Evolutionary conservation across 2,888 invertebrate genomes (phyloP).

Genomic region (Allygus modestus): DNA sequence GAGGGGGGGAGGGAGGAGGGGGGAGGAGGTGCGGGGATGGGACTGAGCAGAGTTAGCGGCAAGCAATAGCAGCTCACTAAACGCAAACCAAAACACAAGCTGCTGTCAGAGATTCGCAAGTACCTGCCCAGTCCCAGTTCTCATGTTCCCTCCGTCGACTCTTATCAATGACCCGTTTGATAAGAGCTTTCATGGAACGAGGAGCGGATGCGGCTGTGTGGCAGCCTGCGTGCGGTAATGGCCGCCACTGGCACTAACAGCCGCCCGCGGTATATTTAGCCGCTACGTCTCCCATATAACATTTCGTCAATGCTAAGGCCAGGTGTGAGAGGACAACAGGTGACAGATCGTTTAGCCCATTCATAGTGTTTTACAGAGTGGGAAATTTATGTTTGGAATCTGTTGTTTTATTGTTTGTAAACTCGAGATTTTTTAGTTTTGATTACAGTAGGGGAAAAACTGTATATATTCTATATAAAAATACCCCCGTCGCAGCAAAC

Average conservation of each 20-base stretch:
- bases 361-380: neutral
- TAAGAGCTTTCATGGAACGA: slow-evolving; percentile 49
- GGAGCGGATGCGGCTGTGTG: neutral
- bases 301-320: slow-evolving; percentile 50
- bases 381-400: no score
- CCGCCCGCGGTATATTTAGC: slow-evolving; percentile 36
- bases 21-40: neutral
- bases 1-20: neutral
- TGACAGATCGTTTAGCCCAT: neutral
- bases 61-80: slow-evolving; percentile 20
- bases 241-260: neutral
- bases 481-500: no score
- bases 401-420: no score
- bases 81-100: slow-evolving; percentile 14
- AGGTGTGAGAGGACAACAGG: neutral
- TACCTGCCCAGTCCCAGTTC: slow-evolving; percentile 46
- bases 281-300: slow-evolving; percentile 22
- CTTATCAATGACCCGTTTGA: slow-evolving; percentile 36
- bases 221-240: neutral
- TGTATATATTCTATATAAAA: no score
- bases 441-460: no score
- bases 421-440: no score
- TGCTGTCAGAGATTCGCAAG: no score
- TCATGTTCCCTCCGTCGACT: slow-evolving; percentile 34
- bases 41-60: slow-evolving; percentile 21